A percentile compares a stretch with the other conserved stretches of the same genome.
Evolutionary conservation across 2,113 vertebrate genomes (phyloP).

Genomic region (Cephalopholis sonnerati): DNA sequence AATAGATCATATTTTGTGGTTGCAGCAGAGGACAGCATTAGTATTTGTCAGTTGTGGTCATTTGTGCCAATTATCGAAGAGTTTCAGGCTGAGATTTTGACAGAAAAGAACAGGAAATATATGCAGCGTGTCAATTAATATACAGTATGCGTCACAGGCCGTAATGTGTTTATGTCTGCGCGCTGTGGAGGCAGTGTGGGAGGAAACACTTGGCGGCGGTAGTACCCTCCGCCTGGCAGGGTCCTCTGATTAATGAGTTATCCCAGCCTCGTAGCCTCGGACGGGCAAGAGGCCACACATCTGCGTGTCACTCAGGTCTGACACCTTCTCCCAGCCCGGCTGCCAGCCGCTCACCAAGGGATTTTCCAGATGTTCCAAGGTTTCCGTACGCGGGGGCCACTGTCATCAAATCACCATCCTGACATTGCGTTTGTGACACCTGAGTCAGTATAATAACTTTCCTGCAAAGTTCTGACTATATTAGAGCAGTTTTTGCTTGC

Average conservation of each 20-base stretch:
- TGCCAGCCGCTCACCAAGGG: slow-evolving; percentile 70
- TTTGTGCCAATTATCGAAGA: slow-evolving; percentile 71
- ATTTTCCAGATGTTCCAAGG: slow-evolving; percentile 82
- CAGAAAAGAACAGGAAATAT: slow-evolving; percentile 44
- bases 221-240: slow-evolving; percentile 62
- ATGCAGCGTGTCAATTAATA: slow-evolving; percentile 50
- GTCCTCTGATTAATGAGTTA: slow-evolving; percentile 79
- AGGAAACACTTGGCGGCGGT: slow-evolving; percentile 64
- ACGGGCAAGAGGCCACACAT: slow-evolving; percentile 72
- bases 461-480: slow-evolving; percentile 43
- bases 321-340: slow-evolving; percentile 75
- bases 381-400: slow-evolving; percentile 50
- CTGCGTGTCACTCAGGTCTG: slow-evolving; percentile 80
- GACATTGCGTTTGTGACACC: slow-evolving; percentile 70
- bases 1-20: slow-evolving; percentile 63
- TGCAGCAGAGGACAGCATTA: slow-evolving; percentile 28
- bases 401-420: slow-evolving; percentile 55
- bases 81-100: slow-evolving; percentile 50
- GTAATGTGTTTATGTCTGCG: slow-evolving; percentile 48
- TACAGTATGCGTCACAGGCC: slow-evolving; percentile 26
- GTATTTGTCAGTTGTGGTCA: slow-evolving; percentile 58
- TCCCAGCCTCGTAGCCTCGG: slow-evolving; percentile 59
- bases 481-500: not conserved
- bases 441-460: slow-evolving; percentile 49
- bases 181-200: slow-evolving; percentile 9